Percentiles rank a stretch among this genome's conserved stretches.
Evolutionary conservation across 2,888 invertebrate species (phyloP).

Genomic region (Lasioglossum marginatum): DNA sequence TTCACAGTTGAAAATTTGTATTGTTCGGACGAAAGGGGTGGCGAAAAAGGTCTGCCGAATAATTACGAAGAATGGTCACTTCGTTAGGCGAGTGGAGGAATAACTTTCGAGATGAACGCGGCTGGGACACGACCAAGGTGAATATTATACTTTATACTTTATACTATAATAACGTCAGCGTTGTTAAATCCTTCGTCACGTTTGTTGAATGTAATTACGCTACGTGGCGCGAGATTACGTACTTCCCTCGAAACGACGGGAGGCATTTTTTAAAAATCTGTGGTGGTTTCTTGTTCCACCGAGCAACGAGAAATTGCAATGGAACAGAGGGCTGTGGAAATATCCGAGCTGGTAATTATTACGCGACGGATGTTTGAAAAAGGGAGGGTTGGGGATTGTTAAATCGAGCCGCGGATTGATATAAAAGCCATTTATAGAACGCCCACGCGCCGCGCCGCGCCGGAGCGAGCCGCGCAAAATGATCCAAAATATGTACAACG

Average conservation of each 20-base stretch:
- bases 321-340: not conserved
- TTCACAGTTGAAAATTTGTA: not conserved
- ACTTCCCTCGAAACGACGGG: not conserved
- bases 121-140: not conserved
- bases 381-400: not conserved
- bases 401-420: conserved; percentile 41
- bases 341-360: conserved; percentile 1
- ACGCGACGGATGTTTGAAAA: not conserved
- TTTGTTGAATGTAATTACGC: not conserved
- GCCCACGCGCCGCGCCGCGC: not conserved
- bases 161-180: not conserved
- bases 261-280: not conserved
- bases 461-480: conserved; percentile 9
- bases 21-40: not conserved
- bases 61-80: not conserved
- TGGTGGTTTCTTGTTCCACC: not conserved
- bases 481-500: conserved; percentile 29
- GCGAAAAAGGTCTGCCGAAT: not conserved
- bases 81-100: not conserved
- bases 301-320: not conserved
- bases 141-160: not conserved
- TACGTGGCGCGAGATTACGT: not conserved
- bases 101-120: conserved; percentile 5
- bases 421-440: conserved; percentile 47
- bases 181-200: conserved; percentile 1